These are phyloP conservation scores for Artibeus lituratus DNA, from an alignment of 2,797 vertebrate genomes.

Conservation along the genomic window DNA sequence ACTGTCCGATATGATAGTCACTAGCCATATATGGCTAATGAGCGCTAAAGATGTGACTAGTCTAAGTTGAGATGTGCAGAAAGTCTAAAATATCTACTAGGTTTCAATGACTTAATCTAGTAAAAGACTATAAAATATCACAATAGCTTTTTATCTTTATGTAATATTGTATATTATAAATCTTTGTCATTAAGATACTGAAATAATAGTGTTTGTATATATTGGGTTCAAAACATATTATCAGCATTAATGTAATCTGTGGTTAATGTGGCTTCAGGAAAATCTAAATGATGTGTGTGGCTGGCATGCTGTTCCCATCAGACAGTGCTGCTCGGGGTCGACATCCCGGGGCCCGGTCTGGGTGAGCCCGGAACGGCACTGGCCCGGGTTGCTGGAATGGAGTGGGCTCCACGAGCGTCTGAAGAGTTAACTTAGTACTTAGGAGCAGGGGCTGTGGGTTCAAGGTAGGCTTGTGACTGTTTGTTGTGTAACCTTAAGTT, in stretches of 20 bases:
- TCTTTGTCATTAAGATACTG: not conserved
- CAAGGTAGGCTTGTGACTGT: not conserved
- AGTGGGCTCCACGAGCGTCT: not conserved
- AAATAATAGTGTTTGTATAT: not conserved
- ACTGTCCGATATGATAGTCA: not conserved
- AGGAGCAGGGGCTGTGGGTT: not conserved
- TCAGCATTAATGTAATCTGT: not conserved
- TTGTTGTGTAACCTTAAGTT: not conserved
- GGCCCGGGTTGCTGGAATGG: not conserved
- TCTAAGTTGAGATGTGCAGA: not conserved
- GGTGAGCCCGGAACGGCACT: not conserved
- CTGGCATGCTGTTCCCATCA: not conserved
- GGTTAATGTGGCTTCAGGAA: not conserved
- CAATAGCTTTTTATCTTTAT: not conserved
- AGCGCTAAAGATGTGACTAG: not conserved
- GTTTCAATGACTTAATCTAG: not conserved
- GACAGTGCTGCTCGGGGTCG: not conserved
- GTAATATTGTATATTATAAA: not conserved
- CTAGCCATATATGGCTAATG: fast-evolving
- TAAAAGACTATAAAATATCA: not conserved
- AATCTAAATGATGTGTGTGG: not conserved
- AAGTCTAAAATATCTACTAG: not conserved
- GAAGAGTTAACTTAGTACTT: not conserved
- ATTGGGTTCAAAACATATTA: not conserved
- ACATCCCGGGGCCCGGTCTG: not conserved